Base-by-base conservation (phyloP, 2,888 invertebrate genomes). In the Agelastica alni region DNA sequence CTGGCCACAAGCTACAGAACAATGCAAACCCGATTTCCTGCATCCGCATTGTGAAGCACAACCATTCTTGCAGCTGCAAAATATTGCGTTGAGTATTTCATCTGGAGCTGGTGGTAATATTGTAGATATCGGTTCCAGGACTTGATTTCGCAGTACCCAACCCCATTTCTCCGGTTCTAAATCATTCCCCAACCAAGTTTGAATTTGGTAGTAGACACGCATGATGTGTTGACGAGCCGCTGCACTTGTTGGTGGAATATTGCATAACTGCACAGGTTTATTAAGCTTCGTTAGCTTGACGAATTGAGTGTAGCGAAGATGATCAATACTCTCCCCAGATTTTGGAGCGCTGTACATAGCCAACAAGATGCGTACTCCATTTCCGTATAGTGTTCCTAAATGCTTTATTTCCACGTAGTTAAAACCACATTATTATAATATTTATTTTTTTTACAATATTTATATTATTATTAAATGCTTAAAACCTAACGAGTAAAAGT, bases 181-280 rank as follows among this genome's bases (percentile, higher is more conserved):
- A 9, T 26, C 9, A 26, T 26, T 7, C 7, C 9, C 26, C 7
- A n/a, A 12, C 14, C n/a, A n/a, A n/a, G n/a, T n/a, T n/a, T n/a
- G n/a, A n/a, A n/a, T n/a, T n/a, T n/a, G n/a, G n/a, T n/a, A n/a
- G n/a, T n/a, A n/a, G n/a, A n/a, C n/a, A n/a, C n/a, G n/a, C n/a
- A n/a, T n/a, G n/a, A n/a, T n/a, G n/a, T n/a, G n/a, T n/a, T n/a
- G n/a, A n/a, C n/a, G n/a, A n/a, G n/a, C n/a, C n/a, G n/a, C n/a
- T n/a, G 32, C 32, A 12, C 12, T 13, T 32, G 32, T 32, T 26
- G 32, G 32, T 32, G 32, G 32, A 32, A 32, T 32, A 32, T 32
- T 32, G 12, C 13, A 32, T 6, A 13, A 5, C 32, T 32, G 32
- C 32, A 32, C 32, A 32, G 32, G 32, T 32, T 32, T 32, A 32